Base-by-base conservation (phyloP, 2,113 vertebrate genomes). In the Oriolus oriolus region DNA sequence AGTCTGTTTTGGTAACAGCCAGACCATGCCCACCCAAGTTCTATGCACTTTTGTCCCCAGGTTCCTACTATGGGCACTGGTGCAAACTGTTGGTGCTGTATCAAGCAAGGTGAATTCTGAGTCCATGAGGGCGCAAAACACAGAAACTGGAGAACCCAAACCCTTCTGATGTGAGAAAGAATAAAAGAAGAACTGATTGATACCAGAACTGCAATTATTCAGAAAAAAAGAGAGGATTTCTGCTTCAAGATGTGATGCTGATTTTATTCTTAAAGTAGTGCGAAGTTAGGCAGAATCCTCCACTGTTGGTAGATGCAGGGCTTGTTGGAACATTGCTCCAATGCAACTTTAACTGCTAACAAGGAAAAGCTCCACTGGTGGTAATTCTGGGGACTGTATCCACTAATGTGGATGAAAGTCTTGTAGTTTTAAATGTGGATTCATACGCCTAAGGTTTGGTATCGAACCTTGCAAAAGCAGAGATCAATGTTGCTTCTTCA, bases 221-320 rank as follows among this genome's bases (percentile, higher is more conserved):
- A 82, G 21, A 69, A 74, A 70, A 70, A 78, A 39, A 1, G 28
- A 59, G 49, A 70, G 7, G 8, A 95, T 7, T 84, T 21, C 22
- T 27, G 3, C 42, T 57, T 85, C 4, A 7, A 74, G 92, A 88
- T 28, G 11, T 2, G 2, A 4, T 0, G 0, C 1, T 11, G 41
- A 42, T 77, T 96, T 80, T 61, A 41, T 80, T 59, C 50, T 39
- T 31, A 50, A 57, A 24, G 27, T 27, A 39, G 11, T 1, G 4
- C 28, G 31, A 69, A 65, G 16, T 53, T 17, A 57, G 53, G 33
- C 16, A 84, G 65, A 95, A 65, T 50, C 21, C 15, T 80, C 35
- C 23, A 6, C 22, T 35, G 7, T 8, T 52, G 19, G 17, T 13
- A 54, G 44, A 60, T 31, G 16, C 27, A 89, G 31, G 6, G 15